These are phyloP conservation scores for Arothron firmamentum DNA, from an alignment of 2,113 vertebrate species.

Conservation along the genomic window DNA sequence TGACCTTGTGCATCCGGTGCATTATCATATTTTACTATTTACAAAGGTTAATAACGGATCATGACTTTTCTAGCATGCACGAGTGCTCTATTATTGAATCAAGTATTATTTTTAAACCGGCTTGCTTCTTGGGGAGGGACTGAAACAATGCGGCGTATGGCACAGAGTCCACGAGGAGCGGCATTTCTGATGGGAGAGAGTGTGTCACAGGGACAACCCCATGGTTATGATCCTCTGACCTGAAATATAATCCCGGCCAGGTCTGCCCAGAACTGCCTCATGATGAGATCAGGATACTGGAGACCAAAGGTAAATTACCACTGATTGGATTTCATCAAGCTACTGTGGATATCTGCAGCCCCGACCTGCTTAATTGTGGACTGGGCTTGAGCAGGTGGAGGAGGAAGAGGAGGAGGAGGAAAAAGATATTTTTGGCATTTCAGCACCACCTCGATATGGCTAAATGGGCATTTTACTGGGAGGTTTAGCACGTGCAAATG, in stretches of 20 bases:
- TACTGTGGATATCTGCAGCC: not conserved
- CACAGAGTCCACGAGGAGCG: not conserved
- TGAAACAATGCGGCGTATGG: slow-evolving; percentile 14
- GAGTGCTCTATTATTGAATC: slow-evolving; percentile 40
- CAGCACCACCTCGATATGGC: slow-evolving; percentile 22
- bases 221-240: slow-evolving; percentile 57
- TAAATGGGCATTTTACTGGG: not conserved
- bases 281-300: slow-evolving; percentile 58
- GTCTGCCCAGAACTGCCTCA: slow-evolving; percentile 17
- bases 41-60: slow-evolving; percentile 18
- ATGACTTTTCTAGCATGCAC: slow-evolving; percentile 25
- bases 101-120: slow-evolving; percentile 30
- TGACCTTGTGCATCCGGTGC: not conserved
- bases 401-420: slow-evolving; percentile 5
- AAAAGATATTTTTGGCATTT: slow-evolving; percentile 19
- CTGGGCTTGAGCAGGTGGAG: slow-evolving; percentile 20
- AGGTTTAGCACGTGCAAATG: slow-evolving; percentile 3
- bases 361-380: slow-evolving; percentile 49
- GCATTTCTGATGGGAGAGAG: not conserved
- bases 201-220: not conserved
- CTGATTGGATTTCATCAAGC: slow-evolving; percentile 70
- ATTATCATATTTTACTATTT: slow-evolving; percentile 36
- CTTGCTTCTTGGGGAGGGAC: slow-evolving; percentile 18
- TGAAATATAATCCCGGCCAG: slow-evolving; percentile 59
- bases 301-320: slow-evolving; percentile 61